These are phyloP conservation scores for Cynoglossus semilaevis DNA, from an alignment of 2,113 vertebrate species.

Conservation along the genomic window DNA sequence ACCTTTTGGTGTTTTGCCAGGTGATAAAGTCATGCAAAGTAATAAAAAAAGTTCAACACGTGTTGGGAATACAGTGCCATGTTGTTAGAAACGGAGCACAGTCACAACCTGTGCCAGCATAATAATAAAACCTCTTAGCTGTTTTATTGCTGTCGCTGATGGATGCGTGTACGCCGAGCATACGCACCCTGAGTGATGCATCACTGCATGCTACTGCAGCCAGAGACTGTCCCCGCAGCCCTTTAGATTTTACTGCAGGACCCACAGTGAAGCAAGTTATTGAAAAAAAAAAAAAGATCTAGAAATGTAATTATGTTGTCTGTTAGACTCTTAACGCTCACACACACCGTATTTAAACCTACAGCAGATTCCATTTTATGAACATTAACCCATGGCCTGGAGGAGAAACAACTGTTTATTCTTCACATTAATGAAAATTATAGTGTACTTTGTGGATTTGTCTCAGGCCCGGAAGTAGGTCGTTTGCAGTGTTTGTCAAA, in stretches of 20 bases:
- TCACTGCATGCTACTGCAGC: neutral
- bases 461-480: conserved; percentile 10
- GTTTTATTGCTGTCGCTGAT: neutral
- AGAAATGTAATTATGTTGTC: neutral
- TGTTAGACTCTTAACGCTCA: neutral
- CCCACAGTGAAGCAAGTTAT: too few relatives aligned
- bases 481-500: conserved; percentile 32
- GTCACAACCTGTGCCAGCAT: too few relatives aligned
- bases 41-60: too few relatives aligned
- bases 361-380: neutral
- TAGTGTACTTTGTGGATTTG: conserved; percentile 23
- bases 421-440: conserved; percentile 15
- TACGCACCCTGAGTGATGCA: neutral
- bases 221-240: too few relatives aligned
- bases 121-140: neutral
- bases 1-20: too few relatives aligned
- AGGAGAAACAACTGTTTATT: conserved; percentile 3
- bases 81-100: too few relatives aligned
- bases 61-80: too few relatives aligned
- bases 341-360: conserved; percentile 12
- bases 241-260: too few relatives aligned
- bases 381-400: conserved; percentile 2
- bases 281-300: too few relatives aligned
- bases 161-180: conserved; percentile 2
- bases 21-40: too few relatives aligned